Evolutionary conservation across 2,888 invertebrate genomes (phyloP).

Genomic region (Melanotus villosus): DNA sequence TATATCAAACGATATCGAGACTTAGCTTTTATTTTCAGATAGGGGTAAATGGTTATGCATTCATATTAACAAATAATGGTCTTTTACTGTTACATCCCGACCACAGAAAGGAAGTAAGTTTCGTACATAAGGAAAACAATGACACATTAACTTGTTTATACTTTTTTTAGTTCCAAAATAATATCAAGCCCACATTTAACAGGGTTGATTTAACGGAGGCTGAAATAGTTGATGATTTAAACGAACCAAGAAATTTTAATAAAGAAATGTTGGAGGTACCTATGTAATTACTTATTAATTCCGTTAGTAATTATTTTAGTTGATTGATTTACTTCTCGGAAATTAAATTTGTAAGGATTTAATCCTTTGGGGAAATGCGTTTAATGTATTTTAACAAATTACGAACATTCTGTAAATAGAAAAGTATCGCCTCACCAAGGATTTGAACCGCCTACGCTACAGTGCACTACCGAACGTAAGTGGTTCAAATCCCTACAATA

Average conservation of each 20-base stretch:
- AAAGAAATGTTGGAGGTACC: conserved; percentile 65
- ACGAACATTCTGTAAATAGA: too few relatives aligned
- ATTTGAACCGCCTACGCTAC: too few relatives aligned
- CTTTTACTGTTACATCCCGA: conserved; percentile 95
- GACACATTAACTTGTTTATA: too few relatives aligned
- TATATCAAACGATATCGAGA: too few relatives aligned
- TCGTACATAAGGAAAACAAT: too few relatives aligned
- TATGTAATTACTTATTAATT: neutral
- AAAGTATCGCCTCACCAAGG: too few relatives aligned
- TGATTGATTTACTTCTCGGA: too few relatives aligned
- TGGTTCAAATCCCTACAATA: too few relatives aligned
- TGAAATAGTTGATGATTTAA: conserved; percentile 82
- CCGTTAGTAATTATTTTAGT: neutral
- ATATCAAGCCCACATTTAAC: conserved; percentile 95
- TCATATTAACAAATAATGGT: conserved; percentile 96
- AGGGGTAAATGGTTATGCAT: conserved; percentile 94
- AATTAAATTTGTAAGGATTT: too few relatives aligned
- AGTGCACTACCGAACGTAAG: too few relatives aligned
- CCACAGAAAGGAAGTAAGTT: conserved; percentile 87
- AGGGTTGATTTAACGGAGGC: conserved; percentile 97
- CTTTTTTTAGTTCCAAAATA: conserved; percentile 80
- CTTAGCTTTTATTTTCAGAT: conserved; percentile 77
- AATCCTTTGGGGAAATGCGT: too few relatives aligned
- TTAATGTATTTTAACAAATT: too few relatives aligned
- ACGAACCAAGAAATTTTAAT: conserved; percentile 83